Evolutionary conservation across 1,140 invertebrate genomes (phyloP).

Genomic region (Dinothrombium tinctorium): DNA sequence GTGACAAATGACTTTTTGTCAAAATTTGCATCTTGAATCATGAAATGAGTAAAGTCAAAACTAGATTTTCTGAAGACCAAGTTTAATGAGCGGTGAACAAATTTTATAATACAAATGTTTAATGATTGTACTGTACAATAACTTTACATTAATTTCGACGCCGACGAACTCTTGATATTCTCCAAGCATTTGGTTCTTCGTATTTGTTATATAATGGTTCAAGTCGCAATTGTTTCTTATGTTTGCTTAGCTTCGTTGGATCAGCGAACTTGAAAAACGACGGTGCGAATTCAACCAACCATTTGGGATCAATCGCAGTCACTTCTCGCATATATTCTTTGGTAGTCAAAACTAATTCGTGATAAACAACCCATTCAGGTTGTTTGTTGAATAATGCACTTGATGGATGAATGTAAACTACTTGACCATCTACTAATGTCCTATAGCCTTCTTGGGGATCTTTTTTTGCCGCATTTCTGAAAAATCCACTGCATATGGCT

Average conservation of each 20-base stretch:
- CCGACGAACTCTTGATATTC: constrained; percentile 77
- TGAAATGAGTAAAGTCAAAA: too few species aligned
- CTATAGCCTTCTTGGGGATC: constrained; percentile 98
- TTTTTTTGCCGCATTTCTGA: constrained; percentile 94
- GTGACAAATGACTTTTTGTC: too few species aligned
- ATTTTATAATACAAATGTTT: too few species aligned
- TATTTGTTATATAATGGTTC: constrained; percentile 98
- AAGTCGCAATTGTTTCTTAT: constrained; percentile 95
- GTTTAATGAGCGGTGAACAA: too few species aligned
- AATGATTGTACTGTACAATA: too few species aligned
- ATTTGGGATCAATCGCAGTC: constrained; percentile 95
- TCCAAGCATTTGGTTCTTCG: constrained; percentile 96
- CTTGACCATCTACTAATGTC: constrained; percentile 89
- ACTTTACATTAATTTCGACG: constrained; percentile 45
- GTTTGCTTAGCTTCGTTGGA: constrained; percentile 92
- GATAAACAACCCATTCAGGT: constrained; percentile 96
- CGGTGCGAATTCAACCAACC: constrained; percentile 96
- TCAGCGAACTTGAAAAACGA: constrained; percentile 98
- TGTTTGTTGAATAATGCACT: constrained; percentile 91
- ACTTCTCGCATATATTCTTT: constrained; percentile 99
- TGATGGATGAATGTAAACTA: constrained; percentile 97
- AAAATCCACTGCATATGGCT: constrained; percentile 96
- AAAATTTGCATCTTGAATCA: too few species aligned
- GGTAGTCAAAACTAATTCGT: constrained; percentile 93
- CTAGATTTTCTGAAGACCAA: too few species aligned